Evolutionary conservation across 23 tunicate species (phyloP), one percentile per base, ranked within the genome.

Genomic region (Ciona savignyi): DNA sequence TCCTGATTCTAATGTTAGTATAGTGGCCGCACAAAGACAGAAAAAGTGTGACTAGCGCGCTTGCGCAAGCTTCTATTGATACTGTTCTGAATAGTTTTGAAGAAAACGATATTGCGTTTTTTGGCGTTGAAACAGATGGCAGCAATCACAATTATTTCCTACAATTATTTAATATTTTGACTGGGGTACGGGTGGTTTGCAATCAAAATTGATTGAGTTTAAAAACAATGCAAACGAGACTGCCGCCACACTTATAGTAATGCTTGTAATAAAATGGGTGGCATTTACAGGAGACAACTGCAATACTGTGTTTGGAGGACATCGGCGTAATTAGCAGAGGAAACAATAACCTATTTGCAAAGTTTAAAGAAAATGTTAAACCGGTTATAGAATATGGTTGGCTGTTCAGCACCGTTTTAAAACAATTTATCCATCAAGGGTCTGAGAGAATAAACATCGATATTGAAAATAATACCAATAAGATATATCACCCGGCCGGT

Each of bases 261-360:
- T n/a, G n/a, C n/a, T n/a, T n/a, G n/a, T n/a, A n/a, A n/a, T n/a
- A n/a, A n/a, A 74, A 34, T n/a, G n/a, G n/a, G n/a, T n/a, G n/a
- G n/a, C n/a, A n/a, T n/a, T n/a, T n/a, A n/a, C n/a, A n/a, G n/a
- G 73, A 62, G 73, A 74, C 79, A 74, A 74, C 70, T 74, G 79
- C 79, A 74, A 74, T 72, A 35, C 67, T 35, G 48, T 72, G 67
- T 72, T 72, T 72, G 76, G 76, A 75, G 70, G 79, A 65, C 68
- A 61, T 25, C 15, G 79, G 79, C 73, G 79, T 74, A 74, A 74
- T 74, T 70, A 74, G 70, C 79, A 74, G 30, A 70, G 79, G n/a
- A n/a, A n/a, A n/a, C 21, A 74, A 74, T 70, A 74, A 74, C 26
- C 70, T 25, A 63, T 72, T 72, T 35, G 76, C 76, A 35, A 72